Percentiles rank a stretch among this genome's conserved stretches.
These are phyloP conservation scores for Diorhabda carinulata DNA, from an alignment of 1,140 invertebrate species.

Conservation along the genomic window DNA sequence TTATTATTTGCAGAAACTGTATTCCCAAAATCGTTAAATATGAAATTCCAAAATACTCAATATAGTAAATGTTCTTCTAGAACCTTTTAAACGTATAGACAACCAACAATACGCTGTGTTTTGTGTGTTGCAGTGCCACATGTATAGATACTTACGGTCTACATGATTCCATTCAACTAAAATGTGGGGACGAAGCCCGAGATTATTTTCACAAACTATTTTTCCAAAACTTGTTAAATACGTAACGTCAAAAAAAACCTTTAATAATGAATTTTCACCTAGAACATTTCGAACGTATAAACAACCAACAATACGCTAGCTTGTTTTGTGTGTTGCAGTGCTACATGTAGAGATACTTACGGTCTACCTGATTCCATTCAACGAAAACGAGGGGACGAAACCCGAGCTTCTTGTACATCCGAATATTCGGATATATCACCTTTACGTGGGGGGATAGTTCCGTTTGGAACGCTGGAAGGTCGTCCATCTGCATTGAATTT, in stretches of 20 bases:
- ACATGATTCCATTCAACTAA: no score
- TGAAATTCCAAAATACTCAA: no score
- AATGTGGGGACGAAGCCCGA: no score
- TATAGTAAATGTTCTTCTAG: no score
- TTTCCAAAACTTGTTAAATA: no score
- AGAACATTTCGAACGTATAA: not conserved
- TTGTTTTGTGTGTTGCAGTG: conserved; percentile 55
- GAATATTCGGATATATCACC: conserved; percentile 98
- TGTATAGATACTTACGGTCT: no score
- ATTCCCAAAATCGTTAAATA: no score
- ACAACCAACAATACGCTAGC: conserved; percentile 15
- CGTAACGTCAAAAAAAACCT: no score
- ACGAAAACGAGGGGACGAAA: conserved; percentile 70
- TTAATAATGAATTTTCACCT: no score
- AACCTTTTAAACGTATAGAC: conserved; percentile 6
- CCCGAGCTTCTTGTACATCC: conserved; percentile 87
- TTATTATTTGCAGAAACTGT: no score
- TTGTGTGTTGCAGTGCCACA: conserved; percentile 6
- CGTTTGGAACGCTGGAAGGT: conserved; percentile 93
- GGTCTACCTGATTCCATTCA: conserved; percentile 70
- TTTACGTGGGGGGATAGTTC: conserved; percentile 88
- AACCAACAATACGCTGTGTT: conserved; percentile 15
- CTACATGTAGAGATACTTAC: conserved; percentile 87
- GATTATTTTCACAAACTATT: no score
- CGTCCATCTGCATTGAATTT: conserved; percentile 88